These are phyloP conservation scores for Rhopalosiphum maidis DNA, from an alignment of 1,140 invertebrate genomes.

Conservation along the genomic window DNA sequence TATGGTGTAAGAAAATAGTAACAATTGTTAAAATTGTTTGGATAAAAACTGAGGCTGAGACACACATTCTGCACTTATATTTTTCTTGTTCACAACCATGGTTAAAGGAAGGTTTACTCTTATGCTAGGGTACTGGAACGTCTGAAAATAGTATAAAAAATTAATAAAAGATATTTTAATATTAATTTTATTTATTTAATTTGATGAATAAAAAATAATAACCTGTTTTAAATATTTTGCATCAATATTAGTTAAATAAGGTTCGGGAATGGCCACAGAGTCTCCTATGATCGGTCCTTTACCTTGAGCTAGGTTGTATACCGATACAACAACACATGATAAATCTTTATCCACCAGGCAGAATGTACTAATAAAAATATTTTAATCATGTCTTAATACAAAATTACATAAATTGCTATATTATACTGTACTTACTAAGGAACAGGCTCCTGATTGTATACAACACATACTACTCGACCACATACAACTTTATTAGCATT, in stretches of 20 bases:
- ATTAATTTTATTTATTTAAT: constrained; percentile 58
- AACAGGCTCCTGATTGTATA: constrained; percentile 76
- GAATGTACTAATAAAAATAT: constrained; percentile 71
- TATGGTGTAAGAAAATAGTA: background rate
- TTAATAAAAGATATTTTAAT: background rate
- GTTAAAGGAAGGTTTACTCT: constrained; percentile 78
- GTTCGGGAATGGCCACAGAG: constrained; percentile 81
- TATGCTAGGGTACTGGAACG: constrained; percentile 74
- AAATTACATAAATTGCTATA: background rate
- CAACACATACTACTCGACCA: constrained; percentile 82
- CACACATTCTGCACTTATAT: constrained; percentile 43
- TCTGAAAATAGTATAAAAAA: constrained; percentile 65
- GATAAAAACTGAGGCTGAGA: constrained; percentile 47
- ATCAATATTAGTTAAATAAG: constrained; percentile 70
- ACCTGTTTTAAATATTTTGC: constrained; percentile 71
- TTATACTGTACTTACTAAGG: constrained; percentile 73
- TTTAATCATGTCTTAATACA: background rate
- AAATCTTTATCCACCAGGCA: constrained; percentile 78
- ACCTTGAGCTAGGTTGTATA: constrained; percentile 83
- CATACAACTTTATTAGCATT: constrained; percentile 75
- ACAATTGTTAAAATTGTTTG: background rate
- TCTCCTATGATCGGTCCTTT: constrained; percentile 85
- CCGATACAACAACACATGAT: constrained; percentile 75
- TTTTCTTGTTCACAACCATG: constrained; percentile 77
- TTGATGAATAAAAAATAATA: constrained; percentile 58